Percentiles rank a stretch among this genome's conserved stretches.
These are phyloP conservation scores for Mesochorus sp. DNA, from an alignment of 2,888 invertebrate genomes.

Conservation along the genomic window DNA sequence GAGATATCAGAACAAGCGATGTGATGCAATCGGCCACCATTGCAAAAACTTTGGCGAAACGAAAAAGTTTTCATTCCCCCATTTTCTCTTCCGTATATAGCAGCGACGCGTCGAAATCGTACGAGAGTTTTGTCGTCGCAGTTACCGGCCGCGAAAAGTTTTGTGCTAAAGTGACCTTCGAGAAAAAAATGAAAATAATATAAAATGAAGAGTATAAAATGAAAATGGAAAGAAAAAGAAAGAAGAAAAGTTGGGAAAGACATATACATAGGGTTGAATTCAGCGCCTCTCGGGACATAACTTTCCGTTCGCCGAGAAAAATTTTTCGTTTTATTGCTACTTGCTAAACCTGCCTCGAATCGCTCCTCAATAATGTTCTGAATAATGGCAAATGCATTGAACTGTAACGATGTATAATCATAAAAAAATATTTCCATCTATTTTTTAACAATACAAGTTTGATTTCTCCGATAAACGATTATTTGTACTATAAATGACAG, in stretches of 20 bases:
- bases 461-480: too few relatives aligned
- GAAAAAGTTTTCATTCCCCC: constrained; percentile 41
- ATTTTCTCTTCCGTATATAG: neutral
- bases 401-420: too few relatives aligned
- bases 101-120: neutral
- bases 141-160: constrained; percentile 49
- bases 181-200: constrained; percentile 43
- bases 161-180: constrained; percentile 51
- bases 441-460: too few relatives aligned
- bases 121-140: constrained; percentile 46
- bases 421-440: too few relatives aligned
- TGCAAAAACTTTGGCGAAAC: constrained; percentile 41
- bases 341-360: neutral
- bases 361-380: neutral
- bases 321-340: constrained; percentile 26
- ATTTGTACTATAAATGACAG: too few relatives aligned
- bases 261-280: constrained; percentile 16
- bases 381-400: neutral
- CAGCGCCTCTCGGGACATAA: constrained; percentile 30
- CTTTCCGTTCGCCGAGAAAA: constrained; percentile 30
- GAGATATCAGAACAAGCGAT: constrained; percentile 37
- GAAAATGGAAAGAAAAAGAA: constrained; percentile 40
- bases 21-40: neutral
- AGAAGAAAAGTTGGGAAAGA: neutral
- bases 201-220: constrained; percentile 27